Evolutionary conservation across 1,140 invertebrate genomes (phyloP).

Genomic region (Pseudomyrmex dendroicus): DNA sequence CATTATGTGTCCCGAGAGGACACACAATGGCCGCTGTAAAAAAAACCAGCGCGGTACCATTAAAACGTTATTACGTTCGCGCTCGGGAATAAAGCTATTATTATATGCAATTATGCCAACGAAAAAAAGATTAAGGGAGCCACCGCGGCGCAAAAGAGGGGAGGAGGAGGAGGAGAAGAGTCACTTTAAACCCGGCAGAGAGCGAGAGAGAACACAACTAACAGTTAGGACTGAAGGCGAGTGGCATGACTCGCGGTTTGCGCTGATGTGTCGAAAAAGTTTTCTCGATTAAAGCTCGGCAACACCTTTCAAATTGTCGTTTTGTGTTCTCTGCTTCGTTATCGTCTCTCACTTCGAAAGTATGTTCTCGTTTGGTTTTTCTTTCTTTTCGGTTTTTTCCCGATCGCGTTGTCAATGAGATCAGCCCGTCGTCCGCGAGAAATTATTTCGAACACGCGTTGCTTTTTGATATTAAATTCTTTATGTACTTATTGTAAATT

Average conservation of each 20-base stretch:
- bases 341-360: conserved; percentile 20
- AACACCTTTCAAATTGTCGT: conserved; percentile 1
- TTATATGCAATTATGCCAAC: conserved; percentile 69
- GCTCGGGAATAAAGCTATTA: conserved; percentile 68
- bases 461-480: neutral
- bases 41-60: conserved; percentile 61
- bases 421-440: neutral
- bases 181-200: conserved; percentile 34
- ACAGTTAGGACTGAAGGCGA: conserved; percentile 44
- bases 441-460: neutral
- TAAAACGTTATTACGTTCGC: conserved; percentile 73
- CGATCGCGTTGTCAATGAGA: conserved; percentile 7
- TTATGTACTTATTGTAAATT: neutral
- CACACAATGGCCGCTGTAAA: conserved; percentile 51
- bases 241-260: conserved; percentile 65
- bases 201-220: conserved; percentile 25
- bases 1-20: conserved; percentile 51
- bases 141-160: neutral
- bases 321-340: conserved; percentile 26
- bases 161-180: neutral
- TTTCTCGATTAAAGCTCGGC: conserved; percentile 63
- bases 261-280: conserved; percentile 58
- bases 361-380: neutral
- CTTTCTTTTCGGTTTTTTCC: neutral
- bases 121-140: conserved; percentile 56